phyloP scores from a whole-genome alignment of 2,888 invertebrate genomes.

The Capitulum mitella region DNA sequence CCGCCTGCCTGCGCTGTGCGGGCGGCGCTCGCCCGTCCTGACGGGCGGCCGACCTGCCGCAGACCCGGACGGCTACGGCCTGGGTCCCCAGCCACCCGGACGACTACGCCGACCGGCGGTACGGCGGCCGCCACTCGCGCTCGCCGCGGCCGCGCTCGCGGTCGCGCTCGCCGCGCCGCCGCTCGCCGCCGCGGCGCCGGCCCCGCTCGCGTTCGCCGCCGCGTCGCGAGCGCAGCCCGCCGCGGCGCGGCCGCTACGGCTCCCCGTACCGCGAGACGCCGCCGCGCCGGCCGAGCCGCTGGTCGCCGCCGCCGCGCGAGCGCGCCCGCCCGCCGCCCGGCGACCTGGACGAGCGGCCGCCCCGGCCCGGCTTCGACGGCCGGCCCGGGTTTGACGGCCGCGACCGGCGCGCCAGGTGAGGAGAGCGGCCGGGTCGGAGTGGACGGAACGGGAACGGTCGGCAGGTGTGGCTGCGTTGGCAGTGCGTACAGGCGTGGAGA shows the following conservation, averaged over 20 bases:
- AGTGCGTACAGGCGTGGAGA: no score
- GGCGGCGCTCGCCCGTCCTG: no score
- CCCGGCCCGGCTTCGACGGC: not conserved
- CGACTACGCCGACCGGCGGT: slow-evolving; percentile 14
- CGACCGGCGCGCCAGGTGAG: not conserved
- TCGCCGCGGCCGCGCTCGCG: slow-evolving; percentile 1
- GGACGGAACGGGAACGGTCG: no score
- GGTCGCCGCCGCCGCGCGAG: not conserved
- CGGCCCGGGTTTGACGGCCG: not conserved
- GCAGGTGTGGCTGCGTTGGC: no score
- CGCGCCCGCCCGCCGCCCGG: not conserved
- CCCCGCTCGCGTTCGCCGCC: slow-evolving; percentile 15
- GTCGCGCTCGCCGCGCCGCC: slow-evolving; percentile 11
- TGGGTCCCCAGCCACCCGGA: slow-evolving; percentile 24
- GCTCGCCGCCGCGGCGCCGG: slow-evolving; percentile 15
- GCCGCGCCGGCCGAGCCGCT: slow-evolving; percentile 14
- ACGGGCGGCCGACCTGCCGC: no score
- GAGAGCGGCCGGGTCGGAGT: not conserved
- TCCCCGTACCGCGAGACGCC: not conserved
- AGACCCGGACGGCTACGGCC: slow-evolving; percentile 20
- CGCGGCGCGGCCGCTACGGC: not conserved
- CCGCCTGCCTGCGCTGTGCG: no score
- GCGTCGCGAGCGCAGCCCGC: slow-evolving; percentile 10
- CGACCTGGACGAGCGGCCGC: not conserved
- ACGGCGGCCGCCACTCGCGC: slow-evolving; percentile 20